phyloP scores from a whole-genome alignment of 1,140 invertebrate species.

The Sarcophaga peregrina region DNA sequence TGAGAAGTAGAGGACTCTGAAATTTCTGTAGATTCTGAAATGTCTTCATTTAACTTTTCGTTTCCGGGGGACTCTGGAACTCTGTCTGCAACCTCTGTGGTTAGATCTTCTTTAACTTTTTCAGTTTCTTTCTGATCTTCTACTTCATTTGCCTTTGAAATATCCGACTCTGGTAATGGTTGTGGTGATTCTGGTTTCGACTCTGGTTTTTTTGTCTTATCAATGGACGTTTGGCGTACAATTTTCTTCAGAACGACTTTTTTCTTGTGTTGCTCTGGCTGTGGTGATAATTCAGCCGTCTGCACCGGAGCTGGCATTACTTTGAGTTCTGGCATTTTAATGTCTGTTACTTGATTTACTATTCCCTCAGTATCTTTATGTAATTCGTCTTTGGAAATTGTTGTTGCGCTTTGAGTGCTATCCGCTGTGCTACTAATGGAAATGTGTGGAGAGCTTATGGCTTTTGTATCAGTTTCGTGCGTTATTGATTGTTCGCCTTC shows the following conservation, averaged over 20 bases:
- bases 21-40: neutral
- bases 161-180: neutral
- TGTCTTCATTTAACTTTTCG: slow-evolving; percentile 8
- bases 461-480: slow-evolving; percentile 55
- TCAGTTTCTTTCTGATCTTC: neutral
- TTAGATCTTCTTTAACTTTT: slow-evolving; percentile 20
- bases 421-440: slow-evolving; percentile 50
- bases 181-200: slow-evolving; percentile 5
- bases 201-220: slow-evolving; percentile 43
- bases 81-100: neutral
- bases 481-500: neutral
- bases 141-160: neutral
- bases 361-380: neutral
- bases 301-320: slow-evolving; percentile 59
- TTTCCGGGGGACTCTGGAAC: neutral
- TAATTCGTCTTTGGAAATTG: neutral
- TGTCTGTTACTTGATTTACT: neutral
- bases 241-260: slow-evolving; percentile 53
- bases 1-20: neutral
- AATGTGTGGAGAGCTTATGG: slow-evolving; percentile 50
- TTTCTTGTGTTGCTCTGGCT: slow-evolving; percentile 45
- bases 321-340: slow-evolving; percentile 61
- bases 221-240: slow-evolving; percentile 45
- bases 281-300: slow-evolving; percentile 48
- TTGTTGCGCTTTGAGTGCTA: neutral